A percentile compares a stretch with the other conserved stretches of the same genome.
Evolutionary conservation across 2,113 vertebrate genomes (phyloP).

Genomic region (Heterotilapia buettikoferi): DNA sequence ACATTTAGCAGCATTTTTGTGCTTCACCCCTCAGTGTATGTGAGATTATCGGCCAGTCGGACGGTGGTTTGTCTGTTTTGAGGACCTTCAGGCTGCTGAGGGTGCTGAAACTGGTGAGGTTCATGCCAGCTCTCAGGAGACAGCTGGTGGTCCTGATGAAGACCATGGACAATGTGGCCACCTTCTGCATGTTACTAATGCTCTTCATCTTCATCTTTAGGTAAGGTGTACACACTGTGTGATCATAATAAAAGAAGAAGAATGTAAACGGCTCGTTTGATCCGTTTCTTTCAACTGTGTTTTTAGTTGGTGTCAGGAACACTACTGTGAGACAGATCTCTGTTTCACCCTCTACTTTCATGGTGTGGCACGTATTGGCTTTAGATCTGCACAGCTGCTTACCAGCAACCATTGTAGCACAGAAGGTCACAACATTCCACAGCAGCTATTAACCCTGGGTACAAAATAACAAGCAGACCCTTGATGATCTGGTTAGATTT

Average conservation of each 20-base stretch:
- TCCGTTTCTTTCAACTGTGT: background rate
- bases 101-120: constrained; percentile 92
- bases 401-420: background rate
- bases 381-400: background rate
- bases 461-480: constrained; percentile 13
- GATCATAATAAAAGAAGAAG: background rate
- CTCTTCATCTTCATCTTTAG: constrained; percentile 99
- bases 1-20: background rate
- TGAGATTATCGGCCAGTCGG: constrained; percentile 91
- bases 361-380: background rate
- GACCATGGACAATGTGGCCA: constrained; percentile 98
- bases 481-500: background rate
- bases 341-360: background rate
- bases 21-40: constrained; percentile 76
- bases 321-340: background rate
- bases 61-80: constrained; percentile 88
- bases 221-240: constrained; percentile 45
- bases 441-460: background rate
- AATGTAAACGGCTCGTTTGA: background rate
- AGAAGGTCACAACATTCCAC: background rate
- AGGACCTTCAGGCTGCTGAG: constrained; percentile 91
- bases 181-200: constrained; percentile 98
- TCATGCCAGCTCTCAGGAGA: constrained; percentile 91
- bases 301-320: background rate
- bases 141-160: constrained; percentile 98